Base-by-base conservation (phyloP, 2,888 invertebrate genomes). In the Gryllus longicercus region DNA sequence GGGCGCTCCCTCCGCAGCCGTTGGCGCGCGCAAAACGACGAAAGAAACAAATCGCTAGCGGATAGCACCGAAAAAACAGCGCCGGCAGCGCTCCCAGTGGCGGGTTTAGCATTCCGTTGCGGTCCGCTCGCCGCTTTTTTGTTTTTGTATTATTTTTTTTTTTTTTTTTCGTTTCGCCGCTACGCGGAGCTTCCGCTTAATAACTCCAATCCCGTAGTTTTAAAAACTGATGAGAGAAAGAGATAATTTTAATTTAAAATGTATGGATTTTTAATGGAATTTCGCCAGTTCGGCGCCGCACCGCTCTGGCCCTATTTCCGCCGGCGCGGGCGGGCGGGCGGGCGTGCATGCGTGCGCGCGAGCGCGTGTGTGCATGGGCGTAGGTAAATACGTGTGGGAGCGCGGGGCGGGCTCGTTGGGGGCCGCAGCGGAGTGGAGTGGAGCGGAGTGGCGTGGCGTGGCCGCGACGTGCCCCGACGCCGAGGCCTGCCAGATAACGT, bases 181-280 rank as follows among this genome's bases (percentile, higher is more conserved):
- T 18, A 63, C 63, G 63, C n/a, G 14, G 63, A 63, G 63, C 63
- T 63, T 63, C 63, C 63, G 63, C 63, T 63, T 63, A 63, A 63
- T 63, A 63, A 63, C 63, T 63, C 63, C 63, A 63, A 63, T 63
- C 63, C 63, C 63, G 63, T 63, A 63, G 63, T 63, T 63, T 63
- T 63, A 63, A 63, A 63, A 63, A 63, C 63, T 63, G 63, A 63
- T 63, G 63, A 63, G 63, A 63, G 63, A 63, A 63, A 63, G 63
- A 63, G 63, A 63, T 63, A 63, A 63, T 63, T 63, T 63, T 63
- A 63, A 63, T 63, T 63, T 63, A 63, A 63, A 63, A 63, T 63
- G 63, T 63, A 63, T 63, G 63, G 63, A 63, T 63, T 63, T 63
- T 63, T 63, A 63, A 63, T 63, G 63, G 63, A 63, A 63, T 63